Conservation (phyloP, 2,113 vertebrate species). For the Coryphaenoides rupestris region DNA sequence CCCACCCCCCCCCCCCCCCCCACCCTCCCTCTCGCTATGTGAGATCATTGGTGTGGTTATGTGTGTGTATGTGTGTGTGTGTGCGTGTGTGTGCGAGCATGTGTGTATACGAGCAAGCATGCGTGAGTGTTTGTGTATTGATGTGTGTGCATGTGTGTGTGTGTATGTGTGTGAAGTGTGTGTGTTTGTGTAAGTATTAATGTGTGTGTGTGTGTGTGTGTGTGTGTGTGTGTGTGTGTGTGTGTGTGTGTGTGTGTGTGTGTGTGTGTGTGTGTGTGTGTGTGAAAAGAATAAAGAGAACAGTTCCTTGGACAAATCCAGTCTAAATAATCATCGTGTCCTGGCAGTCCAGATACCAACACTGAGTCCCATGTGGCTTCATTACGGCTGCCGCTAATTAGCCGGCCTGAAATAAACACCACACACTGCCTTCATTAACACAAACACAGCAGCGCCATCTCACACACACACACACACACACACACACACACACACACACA, state of each 20-base stretch:
- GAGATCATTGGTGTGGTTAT: too few relatives aligned
- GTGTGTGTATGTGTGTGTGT: neutral
- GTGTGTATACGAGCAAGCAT: constrained; percentile 15
- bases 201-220: constrained; percentile 13
- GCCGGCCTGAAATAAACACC: constrained; percentile 69
- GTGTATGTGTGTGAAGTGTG: neutral
- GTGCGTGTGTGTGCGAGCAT: neutral
- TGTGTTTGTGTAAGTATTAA: neutral
- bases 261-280: neutral
- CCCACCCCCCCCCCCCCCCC: too few relatives aligned
- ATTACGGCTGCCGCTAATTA: constrained; percentile 73
- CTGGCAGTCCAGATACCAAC: constrained; percentile 64
- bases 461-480: constrained; percentile 16
- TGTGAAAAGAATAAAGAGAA: constrained; percentile 33
- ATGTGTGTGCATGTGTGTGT: neutral
- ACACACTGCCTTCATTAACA: constrained; percentile 64
- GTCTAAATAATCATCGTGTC: constrained; percentile 66
- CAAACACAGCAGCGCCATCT: constrained; percentile 62
- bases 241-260: neutral
- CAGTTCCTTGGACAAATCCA: constrained; percentile 63
- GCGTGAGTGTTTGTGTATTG: constrained; percentile 21
- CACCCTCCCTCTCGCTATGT: too few relatives aligned
- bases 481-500: constrained; percentile 22
- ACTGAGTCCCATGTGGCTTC: constrained; percentile 67
- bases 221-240: constrained; percentile 22